phyloP scores from a whole-genome alignment of 2,797 vertebrate genomes.

The Ptychadena robeensis region DNA sequence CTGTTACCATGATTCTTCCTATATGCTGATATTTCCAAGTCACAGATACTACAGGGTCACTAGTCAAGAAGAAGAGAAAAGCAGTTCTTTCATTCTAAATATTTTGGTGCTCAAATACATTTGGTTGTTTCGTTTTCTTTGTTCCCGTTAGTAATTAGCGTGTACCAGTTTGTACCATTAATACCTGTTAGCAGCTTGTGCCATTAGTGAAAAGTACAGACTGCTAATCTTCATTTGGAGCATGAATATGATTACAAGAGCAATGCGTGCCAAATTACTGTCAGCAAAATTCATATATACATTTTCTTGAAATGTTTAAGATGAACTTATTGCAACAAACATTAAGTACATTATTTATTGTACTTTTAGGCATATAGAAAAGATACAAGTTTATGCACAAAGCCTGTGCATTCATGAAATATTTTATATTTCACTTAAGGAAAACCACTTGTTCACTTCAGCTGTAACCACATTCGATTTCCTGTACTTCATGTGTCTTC shows the following conservation, averaged over 20 bases:
- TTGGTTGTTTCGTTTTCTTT: background rate
- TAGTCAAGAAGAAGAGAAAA: background rate
- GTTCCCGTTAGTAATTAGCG: background rate
- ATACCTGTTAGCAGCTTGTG: slow-evolving; percentile 24
- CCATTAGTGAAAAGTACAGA: slow-evolving; percentile 19
- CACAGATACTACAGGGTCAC: slow-evolving; percentile 22
- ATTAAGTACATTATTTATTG: background rate
- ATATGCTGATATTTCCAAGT: slow-evolving; percentile 1
- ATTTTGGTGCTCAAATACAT: background rate
- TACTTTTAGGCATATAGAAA: background rate
- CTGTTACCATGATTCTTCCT: slow-evolving; percentile 35
- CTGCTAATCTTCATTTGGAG: slow-evolving; percentile 8
- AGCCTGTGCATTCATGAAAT: background rate
- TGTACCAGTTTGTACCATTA: slow-evolving; percentile 24
- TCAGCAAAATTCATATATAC: background rate
- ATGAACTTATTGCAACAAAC: background rate
- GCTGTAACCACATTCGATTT: no score
- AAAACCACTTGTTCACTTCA: background rate
- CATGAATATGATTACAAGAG: slow-evolving; percentile 15
- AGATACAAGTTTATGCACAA: background rate
- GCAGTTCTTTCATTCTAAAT: background rate
- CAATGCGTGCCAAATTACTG: slow-evolving; percentile 6
- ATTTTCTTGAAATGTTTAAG: background rate
- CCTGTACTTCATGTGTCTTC: no score
- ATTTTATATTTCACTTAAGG: background rate